Percentiles rank a stretch among this genome's conserved stretches.
phyloP scores from a whole-genome alignment of 2,113 vertebrate genomes.

The Kryptolebias marmoratus region DNA sequence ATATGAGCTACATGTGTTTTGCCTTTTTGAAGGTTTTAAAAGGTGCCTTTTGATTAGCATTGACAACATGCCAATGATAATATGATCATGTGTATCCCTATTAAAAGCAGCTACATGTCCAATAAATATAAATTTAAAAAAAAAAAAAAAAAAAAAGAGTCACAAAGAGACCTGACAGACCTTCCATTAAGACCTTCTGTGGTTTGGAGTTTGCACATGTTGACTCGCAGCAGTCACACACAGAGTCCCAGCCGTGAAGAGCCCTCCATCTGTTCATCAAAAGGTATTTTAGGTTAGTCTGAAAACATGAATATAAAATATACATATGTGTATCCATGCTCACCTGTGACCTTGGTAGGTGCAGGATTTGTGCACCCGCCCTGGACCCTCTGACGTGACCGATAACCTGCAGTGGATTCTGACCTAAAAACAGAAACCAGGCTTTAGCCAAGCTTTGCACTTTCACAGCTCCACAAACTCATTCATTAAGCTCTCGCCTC shows the following conservation, averaged over 20 bases:
- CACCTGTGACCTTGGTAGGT: constrained; percentile 63
- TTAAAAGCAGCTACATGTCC: no score
- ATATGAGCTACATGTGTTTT: no score
- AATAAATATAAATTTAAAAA: no score
- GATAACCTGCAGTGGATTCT: constrained; percentile 69
- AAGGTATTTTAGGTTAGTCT: not conserved
- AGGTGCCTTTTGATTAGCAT: no score
- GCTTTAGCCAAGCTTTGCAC: no score
- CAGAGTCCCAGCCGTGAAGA: constrained; percentile 64
- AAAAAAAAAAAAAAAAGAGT: not conserved
- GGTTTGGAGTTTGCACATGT: constrained; percentile 61
- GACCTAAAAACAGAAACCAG: constrained; percentile 49
- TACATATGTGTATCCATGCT: not conserved
- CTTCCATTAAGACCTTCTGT: constrained; percentile 55
- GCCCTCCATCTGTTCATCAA: constrained; percentile 71
- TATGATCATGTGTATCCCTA: no score
- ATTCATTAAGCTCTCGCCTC: constrained; percentile 44
- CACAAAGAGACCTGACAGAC: constrained; percentile 28
- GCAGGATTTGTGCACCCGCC: constrained; percentile 74
- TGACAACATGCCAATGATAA: no score
- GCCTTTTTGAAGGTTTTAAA: no score
- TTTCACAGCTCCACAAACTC: not conserved
- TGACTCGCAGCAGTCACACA: constrained; percentile 78
- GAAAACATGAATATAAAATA: not conserved
- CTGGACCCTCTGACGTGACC: constrained; percentile 50